Evolutionary conservation across 2,113 vertebrate genomes (phyloP).

Genomic region (Melanerpes formicivorus): DNA sequence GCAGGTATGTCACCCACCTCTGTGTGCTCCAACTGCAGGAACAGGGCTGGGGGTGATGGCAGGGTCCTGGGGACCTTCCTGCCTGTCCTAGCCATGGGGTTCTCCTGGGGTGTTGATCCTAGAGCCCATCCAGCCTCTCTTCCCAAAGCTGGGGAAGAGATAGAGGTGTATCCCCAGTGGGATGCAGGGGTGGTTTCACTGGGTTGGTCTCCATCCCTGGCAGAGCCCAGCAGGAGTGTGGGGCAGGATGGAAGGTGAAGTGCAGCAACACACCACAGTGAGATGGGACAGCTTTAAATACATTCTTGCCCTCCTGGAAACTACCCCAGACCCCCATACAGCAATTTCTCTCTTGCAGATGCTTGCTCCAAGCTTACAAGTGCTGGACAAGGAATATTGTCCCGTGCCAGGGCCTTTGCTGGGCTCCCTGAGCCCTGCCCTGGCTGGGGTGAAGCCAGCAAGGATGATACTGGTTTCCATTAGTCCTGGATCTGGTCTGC

Average conservation of each 20-base stretch:
- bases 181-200: background rate
- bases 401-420: background rate
- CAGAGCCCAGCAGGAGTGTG: background rate
- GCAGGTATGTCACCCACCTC: fast-evolving
- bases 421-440: background rate
- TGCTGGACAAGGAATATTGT: fast-evolving
- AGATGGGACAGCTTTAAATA: background rate
- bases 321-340: fast-evolving
- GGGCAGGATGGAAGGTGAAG: fast-evolving
- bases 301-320: no score
- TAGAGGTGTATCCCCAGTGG: fast-evolving
- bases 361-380: background rate
- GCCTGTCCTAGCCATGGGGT: fast-evolving
- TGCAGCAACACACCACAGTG: fast-evolving
- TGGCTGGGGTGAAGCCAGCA: background rate
- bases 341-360: background rate
- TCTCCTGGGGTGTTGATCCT: background rate
- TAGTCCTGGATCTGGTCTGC: background rate
- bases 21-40: background rate
- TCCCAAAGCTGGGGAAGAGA: background rate
- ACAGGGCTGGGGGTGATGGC: fast-evolving
- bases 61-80: background rate
- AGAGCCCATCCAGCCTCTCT: background rate
- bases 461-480: background rate
- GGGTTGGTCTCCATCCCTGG: no score